Evolutionary conservation across 2,113 vertebrate genomes (phyloP).

Genomic region (Gobiocypris rarus): DNA sequence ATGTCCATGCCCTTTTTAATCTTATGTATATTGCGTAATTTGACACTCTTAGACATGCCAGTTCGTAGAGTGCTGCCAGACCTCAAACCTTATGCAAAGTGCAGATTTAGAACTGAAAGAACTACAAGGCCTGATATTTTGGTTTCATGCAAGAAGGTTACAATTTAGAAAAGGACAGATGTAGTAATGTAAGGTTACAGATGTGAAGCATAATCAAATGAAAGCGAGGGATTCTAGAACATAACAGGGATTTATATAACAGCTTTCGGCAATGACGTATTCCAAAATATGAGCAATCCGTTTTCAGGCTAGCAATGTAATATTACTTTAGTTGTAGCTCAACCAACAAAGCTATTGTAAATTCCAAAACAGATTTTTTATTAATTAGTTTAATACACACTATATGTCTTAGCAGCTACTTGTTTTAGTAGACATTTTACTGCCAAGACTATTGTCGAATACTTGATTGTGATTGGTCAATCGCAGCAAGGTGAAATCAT

Average conservation of each 20-base stretch:
- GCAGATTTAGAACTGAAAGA: not conserved
- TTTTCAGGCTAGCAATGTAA: not conserved
- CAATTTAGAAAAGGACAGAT: constrained; percentile 59
- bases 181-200: constrained; percentile 44
- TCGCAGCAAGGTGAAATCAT: not conserved
- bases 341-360: not conserved
- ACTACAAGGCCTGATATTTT: constrained; percentile 43
- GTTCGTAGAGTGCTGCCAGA: constrained; percentile 7
- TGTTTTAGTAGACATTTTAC: not conserved
- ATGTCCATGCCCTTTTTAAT: not conserved
- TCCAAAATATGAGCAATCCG: not conserved
- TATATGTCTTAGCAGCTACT: not conserved
- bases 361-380: no score
- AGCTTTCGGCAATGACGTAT: not conserved
- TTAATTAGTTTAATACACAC: no score
- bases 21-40: constrained; percentile 22
- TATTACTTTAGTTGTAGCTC: not conserved
- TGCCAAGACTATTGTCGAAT: not conserved
- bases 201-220: constrained; percentile 41
- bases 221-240: no score
- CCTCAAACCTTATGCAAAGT: constrained; percentile 4
- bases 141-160: constrained; percentile 31
- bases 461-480: constrained; percentile 6
- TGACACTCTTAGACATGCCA: not conserved
- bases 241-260: not conserved